Evolutionary conservation across 1,140 invertebrate genomes (phyloP).

Genomic region (Leptinotarsa lineolata): DNA sequence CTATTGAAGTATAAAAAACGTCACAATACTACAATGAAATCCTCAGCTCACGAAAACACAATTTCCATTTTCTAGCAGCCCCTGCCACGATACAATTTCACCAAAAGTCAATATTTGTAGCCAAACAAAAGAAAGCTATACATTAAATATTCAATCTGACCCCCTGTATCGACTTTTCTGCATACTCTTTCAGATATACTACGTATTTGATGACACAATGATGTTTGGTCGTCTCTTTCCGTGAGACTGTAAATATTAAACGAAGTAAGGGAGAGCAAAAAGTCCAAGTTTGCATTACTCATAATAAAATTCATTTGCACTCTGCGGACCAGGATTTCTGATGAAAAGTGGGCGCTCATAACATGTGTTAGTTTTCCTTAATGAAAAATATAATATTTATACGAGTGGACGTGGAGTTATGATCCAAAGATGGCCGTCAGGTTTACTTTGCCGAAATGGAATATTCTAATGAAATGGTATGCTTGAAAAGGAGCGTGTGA

Average conservation of each 20-base stretch:
- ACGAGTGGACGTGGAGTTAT: too few species aligned
- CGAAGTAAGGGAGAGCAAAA: constrained; percentile 33
- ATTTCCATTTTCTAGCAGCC: constrained; percentile 5
- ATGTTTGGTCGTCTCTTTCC: constrained; percentile 24
- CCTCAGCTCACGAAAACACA: not conserved
- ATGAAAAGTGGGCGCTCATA: not conserved
- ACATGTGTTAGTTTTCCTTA: not conserved
- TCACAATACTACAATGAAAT: not conserved
- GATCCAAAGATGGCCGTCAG: too few species aligned
- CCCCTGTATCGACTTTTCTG: constrained; percentile 4
- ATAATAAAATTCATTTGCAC: constrained; percentile 33
- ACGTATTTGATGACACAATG: constrained; percentile 19
- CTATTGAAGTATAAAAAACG: not conserved
- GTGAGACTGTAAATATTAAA: constrained; percentile 36
- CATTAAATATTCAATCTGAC: constrained; percentile 25
- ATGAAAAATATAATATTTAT: not conserved
- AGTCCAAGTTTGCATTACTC: constrained; percentile 32
- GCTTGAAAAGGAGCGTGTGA: too few species aligned
- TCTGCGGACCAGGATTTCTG: not conserved
- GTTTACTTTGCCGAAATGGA: too few species aligned
- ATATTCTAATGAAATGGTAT: too few species aligned
- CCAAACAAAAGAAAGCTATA: constrained; percentile 10
- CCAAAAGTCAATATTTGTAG: constrained; percentile 18
- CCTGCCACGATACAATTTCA: constrained; percentile 7
- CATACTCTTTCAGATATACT: constrained; percentile 3